Percentiles rank a stretch among this genome's conserved stretches.
phyloP scores from a whole-genome alignment of 2,797 vertebrate genomes.

The Phoebastria nigripes region DNA sequence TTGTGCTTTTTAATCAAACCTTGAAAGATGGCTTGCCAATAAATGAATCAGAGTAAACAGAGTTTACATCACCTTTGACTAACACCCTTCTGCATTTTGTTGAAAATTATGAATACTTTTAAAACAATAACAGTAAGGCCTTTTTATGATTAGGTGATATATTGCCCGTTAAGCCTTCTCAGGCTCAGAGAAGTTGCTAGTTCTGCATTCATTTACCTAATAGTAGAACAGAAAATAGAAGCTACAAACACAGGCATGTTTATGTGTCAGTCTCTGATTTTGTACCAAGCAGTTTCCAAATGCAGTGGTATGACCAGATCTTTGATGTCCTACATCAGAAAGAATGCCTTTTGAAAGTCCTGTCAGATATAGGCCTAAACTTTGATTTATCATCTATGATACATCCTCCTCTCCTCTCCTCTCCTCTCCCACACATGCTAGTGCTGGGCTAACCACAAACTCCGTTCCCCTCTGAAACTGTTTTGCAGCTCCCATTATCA shows the following conservation, averaged over 20 bases:
- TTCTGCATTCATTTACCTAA: not conserved
- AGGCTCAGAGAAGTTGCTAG: not conserved
- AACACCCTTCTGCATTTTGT: not conserved
- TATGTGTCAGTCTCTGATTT: not conserved
- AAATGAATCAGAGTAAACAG: not conserved
- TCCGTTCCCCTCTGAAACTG: not conserved
- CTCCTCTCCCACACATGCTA: accelerated
- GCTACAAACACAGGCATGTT: not conserved
- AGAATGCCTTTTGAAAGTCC: not conserved
- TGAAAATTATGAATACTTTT: not conserved
- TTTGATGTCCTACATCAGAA: not conserved
- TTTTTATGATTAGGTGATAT: not conserved
- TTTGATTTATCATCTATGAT: not conserved
- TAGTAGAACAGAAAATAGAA: not conserved
- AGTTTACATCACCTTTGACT: not conserved
- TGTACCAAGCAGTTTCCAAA: not conserved
- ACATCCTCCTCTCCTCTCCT: not conserved
- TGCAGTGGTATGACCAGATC: accelerated
- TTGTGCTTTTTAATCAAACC: not conserved
- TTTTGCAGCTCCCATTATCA: not conserved
- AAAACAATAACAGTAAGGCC: not conserved
- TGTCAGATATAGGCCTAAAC: not conserved
- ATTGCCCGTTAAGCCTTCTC: not conserved
- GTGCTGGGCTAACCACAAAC: not conserved
- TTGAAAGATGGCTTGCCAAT: not conserved